phyloP scores from a whole-genome alignment of 2,797 vertebrate genomes.

The Octomys mimax region DNA sequence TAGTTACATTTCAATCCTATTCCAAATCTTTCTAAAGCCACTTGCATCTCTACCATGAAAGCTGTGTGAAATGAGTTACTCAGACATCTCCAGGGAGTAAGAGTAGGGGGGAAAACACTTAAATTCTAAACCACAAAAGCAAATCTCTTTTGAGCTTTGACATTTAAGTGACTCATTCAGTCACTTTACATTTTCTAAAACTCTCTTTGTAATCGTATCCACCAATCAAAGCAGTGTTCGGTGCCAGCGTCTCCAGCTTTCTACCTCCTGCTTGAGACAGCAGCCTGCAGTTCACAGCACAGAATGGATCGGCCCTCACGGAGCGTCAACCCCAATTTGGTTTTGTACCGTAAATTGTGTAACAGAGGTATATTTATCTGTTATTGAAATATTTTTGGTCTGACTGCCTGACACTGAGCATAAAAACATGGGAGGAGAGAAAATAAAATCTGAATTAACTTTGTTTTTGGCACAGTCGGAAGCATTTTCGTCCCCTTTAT shows the following conservation, averaged over 20 bases:
- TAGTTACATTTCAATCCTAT: slow-evolving; percentile 85
- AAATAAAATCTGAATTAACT: slow-evolving; percentile 81
- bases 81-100: slow-evolving; percentile 68
- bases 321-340: background rate
- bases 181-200: slow-evolving; percentile 66
- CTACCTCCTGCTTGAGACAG: background rate
- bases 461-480: slow-evolving; percentile 77
- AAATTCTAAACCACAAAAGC: slow-evolving; percentile 70
- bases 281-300: background rate
- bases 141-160: slow-evolving; percentile 72
- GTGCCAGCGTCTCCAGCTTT: background rate
- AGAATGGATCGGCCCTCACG: background rate
- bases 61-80: slow-evolving; percentile 76
- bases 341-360: background rate
- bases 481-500: slow-evolving; percentile 71
- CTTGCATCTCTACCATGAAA: slow-evolving; percentile 82
- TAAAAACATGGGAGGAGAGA: slow-evolving; percentile 75
- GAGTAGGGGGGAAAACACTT: background rate
- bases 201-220: slow-evolving; percentile 41
- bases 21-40: slow-evolving; percentile 84
- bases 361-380: slow-evolving; percentile 67
- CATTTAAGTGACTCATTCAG: slow-evolving; percentile 74
- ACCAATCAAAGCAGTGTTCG: slow-evolving; percentile 52
- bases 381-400: slow-evolving; percentile 75
- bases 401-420: slow-evolving; percentile 55